Base-by-base conservation (phyloP, 2,888 invertebrate species). In the Pristionchus japonicus region DNA sequence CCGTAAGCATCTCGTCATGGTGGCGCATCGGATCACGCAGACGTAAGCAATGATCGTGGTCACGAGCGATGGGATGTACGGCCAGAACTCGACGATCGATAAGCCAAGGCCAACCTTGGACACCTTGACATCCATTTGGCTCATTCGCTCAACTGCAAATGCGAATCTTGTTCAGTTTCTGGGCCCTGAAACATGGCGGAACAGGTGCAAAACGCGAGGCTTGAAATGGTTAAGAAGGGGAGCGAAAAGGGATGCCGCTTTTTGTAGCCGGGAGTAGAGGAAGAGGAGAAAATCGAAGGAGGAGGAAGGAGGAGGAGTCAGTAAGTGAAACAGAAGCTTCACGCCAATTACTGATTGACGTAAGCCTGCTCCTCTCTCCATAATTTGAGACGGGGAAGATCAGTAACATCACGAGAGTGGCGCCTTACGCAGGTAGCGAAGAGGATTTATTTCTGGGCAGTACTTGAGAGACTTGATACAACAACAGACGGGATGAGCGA, bases 11-110 rank as follows among this genome's bases (percentile, higher is more conserved):
- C 43, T 23, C 27, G 77, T 77, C 77, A 77, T 77, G 11, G 20
- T 43, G 20, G 17, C 40, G 43, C 77, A 77, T 43, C 13, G 2
- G n/a, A 77, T 40, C 17, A 77, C 43, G 27, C 77, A 47, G 43
- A 1, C 3, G 77, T 77, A 77, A 27, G n/a, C 9, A 15, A 77
- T 27, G 3, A 27, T 15, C 0, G 43, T 47, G 43, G 47, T n/a
- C 13, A 77, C 27, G n/a, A 77, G 27, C 0, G 43, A 77, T 11
- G 77, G 77, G n/a, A 77, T 47, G 27, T 77, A 77, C 1, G 77
- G 77, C 77, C 77, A 77, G 77, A 77, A 77, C 15, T 77, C 77
- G 43, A 77, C 15, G 27, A 77, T 27, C 11, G 77, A 77, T 11
- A 77, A 47, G 0, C 3, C 6, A 9, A 77, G 77, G 11, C 77